These are phyloP conservation scores for Xenopus borealis DNA, from an alignment of 2,113 vertebrate genomes.

Conservation along the genomic window DNA sequence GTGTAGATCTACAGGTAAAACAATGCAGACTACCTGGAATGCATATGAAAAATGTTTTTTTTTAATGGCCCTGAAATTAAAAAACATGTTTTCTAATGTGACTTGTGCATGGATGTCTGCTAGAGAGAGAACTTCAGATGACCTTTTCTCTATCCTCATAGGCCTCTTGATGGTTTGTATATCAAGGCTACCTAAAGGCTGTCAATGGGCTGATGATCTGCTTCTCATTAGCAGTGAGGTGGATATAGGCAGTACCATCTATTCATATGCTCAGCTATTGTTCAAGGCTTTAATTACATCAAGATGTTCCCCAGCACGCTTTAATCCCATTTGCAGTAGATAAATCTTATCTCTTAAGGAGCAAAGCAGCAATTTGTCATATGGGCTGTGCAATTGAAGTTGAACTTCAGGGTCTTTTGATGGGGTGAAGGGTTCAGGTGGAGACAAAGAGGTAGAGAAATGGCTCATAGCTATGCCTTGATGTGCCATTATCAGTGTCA, in stretches of 20 bases:
- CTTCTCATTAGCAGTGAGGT: neutral
- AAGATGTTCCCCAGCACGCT: constrained; percentile 26
- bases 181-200: neutral
- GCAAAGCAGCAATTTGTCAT: neutral
- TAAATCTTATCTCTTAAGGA: constrained; percentile 19
- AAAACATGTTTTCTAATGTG: no score
- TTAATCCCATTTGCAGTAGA: constrained; percentile 21
- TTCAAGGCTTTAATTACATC: constrained; percentile 6
- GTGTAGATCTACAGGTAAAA: no score
- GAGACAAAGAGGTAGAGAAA: neutral
- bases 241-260: neutral
- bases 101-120: neutral
- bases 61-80: no score
- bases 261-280: neutral
- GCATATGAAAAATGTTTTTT: no score
- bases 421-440: constrained; percentile 30
- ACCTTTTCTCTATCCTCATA: neutral
- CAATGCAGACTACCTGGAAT: no score
- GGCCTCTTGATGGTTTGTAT: neutral
- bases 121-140: neutral
- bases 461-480: constrained; percentile 3
- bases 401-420: constrained; percentile 17
- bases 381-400: constrained; percentile 13
- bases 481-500: no score
- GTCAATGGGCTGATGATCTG: neutral